A percentile compares a stretch with the other conserved stretches of the same genome.
These are phyloP conservation scores for Harpegnathos saltator DNA, from an alignment of 1,140 invertebrate genomes.

Conservation along the genomic window DNA sequence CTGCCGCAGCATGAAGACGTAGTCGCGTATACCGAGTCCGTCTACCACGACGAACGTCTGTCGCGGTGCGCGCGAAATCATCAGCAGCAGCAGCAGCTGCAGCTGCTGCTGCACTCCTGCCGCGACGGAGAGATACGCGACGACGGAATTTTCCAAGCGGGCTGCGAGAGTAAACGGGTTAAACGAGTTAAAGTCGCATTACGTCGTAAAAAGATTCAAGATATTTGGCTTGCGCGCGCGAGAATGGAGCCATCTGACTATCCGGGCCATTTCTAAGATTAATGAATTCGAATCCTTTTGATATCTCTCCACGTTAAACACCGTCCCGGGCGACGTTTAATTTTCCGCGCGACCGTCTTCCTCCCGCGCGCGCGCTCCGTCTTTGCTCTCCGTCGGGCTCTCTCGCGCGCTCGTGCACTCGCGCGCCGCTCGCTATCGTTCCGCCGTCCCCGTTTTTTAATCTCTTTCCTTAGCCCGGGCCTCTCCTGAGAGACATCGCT, in stretches of 20 bases:
- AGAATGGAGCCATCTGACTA: conserved; percentile 54
- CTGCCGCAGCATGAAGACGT: too few relatives aligned
- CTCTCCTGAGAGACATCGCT: conserved; percentile 47
- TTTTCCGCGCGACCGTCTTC: conserved; percentile 48
- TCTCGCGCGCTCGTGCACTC: neutral
- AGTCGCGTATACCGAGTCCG: too few relatives aligned
- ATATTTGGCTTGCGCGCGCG: conserved; percentile 55
- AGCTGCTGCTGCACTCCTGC: neutral
- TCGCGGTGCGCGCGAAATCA: neutral
- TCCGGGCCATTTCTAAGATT: conserved; percentile 57
- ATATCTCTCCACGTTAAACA: conserved; percentile 56
- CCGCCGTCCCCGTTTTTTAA: conserved; percentile 51
- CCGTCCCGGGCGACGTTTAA: conserved; percentile 56
- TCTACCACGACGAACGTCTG: too few relatives aligned
- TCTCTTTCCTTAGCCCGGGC: conserved; percentile 55
- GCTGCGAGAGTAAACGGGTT: conserved; percentile 53
- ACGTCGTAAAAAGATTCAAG: conserved; percentile 53
- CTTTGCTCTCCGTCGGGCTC: neutral
- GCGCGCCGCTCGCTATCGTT: conserved; percentile 27
- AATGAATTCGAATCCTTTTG: conserved; percentile 63
- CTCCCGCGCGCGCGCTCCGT: neutral
- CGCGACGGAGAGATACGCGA: neutral
- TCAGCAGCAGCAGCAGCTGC: too few relatives aligned
- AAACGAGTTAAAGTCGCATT: conserved; percentile 60
- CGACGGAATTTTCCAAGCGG: conserved; percentile 50